Percentiles rank a stretch among this genome's conserved stretches.
phyloP scores from a whole-genome alignment of 2,888 invertebrate genomes.

The Melanotus villosus region DNA sequence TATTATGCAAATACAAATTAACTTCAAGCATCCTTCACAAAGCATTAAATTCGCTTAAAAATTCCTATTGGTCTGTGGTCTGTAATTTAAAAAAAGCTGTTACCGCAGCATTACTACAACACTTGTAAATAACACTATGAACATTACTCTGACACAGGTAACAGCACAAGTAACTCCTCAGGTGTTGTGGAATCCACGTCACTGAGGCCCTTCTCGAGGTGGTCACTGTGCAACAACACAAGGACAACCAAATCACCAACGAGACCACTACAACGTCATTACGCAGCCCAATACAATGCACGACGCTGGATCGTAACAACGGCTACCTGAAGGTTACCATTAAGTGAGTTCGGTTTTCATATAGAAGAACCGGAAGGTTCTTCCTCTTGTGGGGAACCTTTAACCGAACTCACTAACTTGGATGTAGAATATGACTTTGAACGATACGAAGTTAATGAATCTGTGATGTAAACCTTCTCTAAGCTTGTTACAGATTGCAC shows the following conservation, averaged over 20 bases:
- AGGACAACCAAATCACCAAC: conserved; percentile 52
- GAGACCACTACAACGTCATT: conserved; percentile 54
- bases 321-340: conserved; percentile 61
- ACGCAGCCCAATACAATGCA: conserved; percentile 60
- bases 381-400: conserved; percentile 42
- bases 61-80: no score
- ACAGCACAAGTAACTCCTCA: conserved; percentile 66
- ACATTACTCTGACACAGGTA: conserved; percentile 56
- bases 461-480: conserved; percentile 49
- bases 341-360: conserved; percentile 45
- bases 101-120: no score
- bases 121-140: conserved; percentile 31
- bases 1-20: no score
- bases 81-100: no score
- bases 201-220: conserved; percentile 62
- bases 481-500: no score
- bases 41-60: no score
- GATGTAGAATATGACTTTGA: conserved; percentile 32
- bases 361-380: conserved; percentile 40
- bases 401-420: conserved; percentile 53
- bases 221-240: conserved; percentile 62
- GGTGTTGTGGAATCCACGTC: conserved; percentile 65
- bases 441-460: conserved; percentile 47
- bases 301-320: conserved; percentile 64
- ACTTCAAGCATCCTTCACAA: no score